A percentile compares a stretch with the other conserved stretches of the same genome.
phyloP scores from a whole-genome alignment of 2,113 vertebrate genomes.

The Vulpes vulpes region DNA sequence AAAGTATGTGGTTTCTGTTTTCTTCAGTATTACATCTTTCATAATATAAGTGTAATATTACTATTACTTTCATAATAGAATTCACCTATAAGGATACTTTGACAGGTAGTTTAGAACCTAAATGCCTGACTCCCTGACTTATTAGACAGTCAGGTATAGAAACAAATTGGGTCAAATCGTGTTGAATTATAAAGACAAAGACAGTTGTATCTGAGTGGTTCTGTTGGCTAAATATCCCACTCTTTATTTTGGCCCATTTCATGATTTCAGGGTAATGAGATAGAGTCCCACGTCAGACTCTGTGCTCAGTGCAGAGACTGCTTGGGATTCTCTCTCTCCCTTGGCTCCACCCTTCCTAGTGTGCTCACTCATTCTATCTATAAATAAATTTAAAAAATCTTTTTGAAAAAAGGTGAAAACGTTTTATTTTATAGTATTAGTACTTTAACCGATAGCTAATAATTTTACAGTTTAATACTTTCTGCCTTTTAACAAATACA shows the following conservation, averaged over 20 bases:
- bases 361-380: not conserved
- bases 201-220: not conserved
- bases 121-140: not conserved
- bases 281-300: not conserved
- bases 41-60: not conserved
- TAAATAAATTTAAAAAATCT: not conserved
- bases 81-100: not conserved
- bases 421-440: not conserved
- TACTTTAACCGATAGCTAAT: not conserved
- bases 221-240: not conserved
- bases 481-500: not conserved
- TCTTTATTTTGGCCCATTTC: not conserved
- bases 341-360: not conserved
- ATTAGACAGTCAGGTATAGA: not conserved
- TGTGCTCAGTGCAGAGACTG: not conserved
- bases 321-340: not conserved
- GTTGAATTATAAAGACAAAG: not conserved
- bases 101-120: not conserved
- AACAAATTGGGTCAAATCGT: not conserved
- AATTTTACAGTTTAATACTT: not conserved
- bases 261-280: not conserved
- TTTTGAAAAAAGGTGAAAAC: not conserved
- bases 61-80: not conserved
- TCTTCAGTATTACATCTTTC: not conserved
- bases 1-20: not conserved